Conservation (phyloP, 2,797 vertebrate genomes). For the Otolemur crassicaudatus region DNA sequence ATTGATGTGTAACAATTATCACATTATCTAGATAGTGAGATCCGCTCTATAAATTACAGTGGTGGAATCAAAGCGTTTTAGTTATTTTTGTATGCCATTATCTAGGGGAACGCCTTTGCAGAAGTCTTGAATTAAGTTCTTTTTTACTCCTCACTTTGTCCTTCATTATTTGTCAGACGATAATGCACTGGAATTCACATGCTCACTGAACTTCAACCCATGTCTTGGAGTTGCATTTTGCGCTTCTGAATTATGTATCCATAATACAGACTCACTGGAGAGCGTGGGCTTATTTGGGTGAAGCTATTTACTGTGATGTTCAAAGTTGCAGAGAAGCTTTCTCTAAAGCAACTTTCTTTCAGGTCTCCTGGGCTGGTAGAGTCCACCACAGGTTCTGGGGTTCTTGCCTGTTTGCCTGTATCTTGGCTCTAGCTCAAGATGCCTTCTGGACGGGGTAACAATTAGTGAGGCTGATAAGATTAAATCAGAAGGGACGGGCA, state of each 20-base stretch:
- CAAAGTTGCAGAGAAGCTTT: background rate
- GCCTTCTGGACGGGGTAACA: background rate
- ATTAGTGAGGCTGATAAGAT: background rate
- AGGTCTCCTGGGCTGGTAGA: background rate
- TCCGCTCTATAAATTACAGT: constrained; percentile 82
- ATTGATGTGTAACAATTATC: constrained; percentile 83
- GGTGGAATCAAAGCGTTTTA: constrained; percentile 71
- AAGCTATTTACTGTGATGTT: background rate
- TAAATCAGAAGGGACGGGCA: background rate
- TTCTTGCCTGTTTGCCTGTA: background rate
- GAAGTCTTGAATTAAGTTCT: constrained; percentile 75
- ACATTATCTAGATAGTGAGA: constrained; percentile 82
- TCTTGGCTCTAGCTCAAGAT: background rate
- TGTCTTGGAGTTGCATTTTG: constrained; percentile 9
- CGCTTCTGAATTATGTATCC: constrained; percentile 23
- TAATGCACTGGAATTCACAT: background rate
- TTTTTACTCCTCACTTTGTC: constrained; percentile 47
- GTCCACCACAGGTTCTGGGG: background rate
- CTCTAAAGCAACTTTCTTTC: background rate
- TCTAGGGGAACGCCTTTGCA: constrained; percentile 70
- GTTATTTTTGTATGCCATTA: constrained; percentile 80
- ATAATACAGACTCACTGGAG: fast-evolving
- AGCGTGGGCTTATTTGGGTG: background rate
- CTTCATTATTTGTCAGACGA: constrained; percentile 65
- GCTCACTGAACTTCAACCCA: constrained; percentile 58